Percentiles rank a stretch among this genome's conserved stretches.
These are phyloP conservation scores for Mizuhopecten yessoensis DNA, from an alignment of 1,140 invertebrate species.

Conservation along the genomic window DNA sequence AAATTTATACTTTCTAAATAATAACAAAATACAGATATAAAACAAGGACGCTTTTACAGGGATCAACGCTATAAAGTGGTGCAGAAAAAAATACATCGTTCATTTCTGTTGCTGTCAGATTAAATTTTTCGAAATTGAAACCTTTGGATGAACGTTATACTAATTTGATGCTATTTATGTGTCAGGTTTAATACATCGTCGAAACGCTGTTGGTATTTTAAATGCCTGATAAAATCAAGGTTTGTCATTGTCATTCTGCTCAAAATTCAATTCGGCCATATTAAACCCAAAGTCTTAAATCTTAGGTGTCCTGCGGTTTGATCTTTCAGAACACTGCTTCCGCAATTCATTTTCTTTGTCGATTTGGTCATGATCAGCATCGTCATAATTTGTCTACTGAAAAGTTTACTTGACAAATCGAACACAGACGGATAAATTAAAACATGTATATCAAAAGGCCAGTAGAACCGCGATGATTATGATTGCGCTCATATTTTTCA, in stretches of 20 bases:
- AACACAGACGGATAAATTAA: too few relatives aligned
- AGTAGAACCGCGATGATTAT: too few relatives aligned
- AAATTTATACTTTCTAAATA: conserved; percentile 36
- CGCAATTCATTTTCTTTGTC: neutral
- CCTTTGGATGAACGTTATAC: neutral
- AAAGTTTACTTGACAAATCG: too few relatives aligned
- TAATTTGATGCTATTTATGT: neutral
- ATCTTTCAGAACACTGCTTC: neutral
- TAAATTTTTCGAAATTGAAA: neutral
- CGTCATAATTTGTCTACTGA: too few relatives aligned
- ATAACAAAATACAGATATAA: conserved; percentile 26
- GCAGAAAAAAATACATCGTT: conserved; percentile 4
- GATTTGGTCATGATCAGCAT: too few relatives aligned
- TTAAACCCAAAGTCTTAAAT: neutral
- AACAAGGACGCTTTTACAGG: neutral
- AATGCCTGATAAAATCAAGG: neutral
- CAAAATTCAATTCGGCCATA: neutral
- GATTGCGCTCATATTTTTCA: too few relatives aligned
- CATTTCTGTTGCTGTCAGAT: neutral
- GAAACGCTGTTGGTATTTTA: too few relatives aligned
- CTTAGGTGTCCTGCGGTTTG: neutral
- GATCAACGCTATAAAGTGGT: neutral
- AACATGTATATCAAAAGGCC: too few relatives aligned
- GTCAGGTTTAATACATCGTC: neutral
- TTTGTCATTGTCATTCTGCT: neutral